Conservation (phyloP, 2,888 invertebrate species). For the Sepioteuthis lessoniana region DNA sequence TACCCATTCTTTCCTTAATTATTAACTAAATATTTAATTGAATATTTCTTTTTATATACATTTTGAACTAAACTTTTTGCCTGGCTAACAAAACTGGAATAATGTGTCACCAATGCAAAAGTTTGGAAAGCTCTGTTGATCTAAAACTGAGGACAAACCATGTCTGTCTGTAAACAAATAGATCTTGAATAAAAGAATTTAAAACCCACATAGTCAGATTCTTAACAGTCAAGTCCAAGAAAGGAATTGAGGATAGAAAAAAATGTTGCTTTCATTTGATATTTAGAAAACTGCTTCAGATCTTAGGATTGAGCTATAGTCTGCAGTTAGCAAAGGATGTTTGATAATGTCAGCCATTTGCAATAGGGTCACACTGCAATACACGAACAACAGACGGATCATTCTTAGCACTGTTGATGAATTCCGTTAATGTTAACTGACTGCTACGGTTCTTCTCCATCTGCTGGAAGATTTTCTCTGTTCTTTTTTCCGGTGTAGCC, state of each 20-base stretch:
- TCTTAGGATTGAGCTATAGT: neutral
- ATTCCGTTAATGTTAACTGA: conserved; percentile 94
- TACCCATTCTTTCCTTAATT: too few relatives aligned
- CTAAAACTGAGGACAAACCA: too few relatives aligned
- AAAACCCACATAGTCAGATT: too few relatives aligned
- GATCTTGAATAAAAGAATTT: too few relatives aligned
- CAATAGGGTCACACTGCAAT: conserved; percentile 92
- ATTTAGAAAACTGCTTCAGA: neutral
- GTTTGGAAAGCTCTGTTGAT: too few relatives aligned
- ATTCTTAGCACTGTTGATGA: conserved; percentile 98
- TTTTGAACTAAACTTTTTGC: too few relatives aligned
- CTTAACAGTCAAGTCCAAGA: neutral
- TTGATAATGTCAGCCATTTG: conserved; percentile 49
- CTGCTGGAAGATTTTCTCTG: conserved; percentile 98
- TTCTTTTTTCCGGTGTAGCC: conserved; percentile 97
- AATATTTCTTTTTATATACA: too few relatives aligned
- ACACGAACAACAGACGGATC: conserved; percentile 98
- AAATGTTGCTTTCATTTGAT: neutral
- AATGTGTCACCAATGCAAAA: too few relatives aligned
- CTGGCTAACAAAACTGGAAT: too few relatives aligned
- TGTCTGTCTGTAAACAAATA: too few relatives aligned
- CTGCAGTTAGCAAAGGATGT: neutral
- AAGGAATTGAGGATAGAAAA: neutral
- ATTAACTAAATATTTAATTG: too few relatives aligned
- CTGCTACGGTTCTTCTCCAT: conserved; percentile 99